These are phyloP conservation scores for Pterostichus niger DNA, from an alignment of 2,888 invertebrate species.

Conservation along the genomic window DNA sequence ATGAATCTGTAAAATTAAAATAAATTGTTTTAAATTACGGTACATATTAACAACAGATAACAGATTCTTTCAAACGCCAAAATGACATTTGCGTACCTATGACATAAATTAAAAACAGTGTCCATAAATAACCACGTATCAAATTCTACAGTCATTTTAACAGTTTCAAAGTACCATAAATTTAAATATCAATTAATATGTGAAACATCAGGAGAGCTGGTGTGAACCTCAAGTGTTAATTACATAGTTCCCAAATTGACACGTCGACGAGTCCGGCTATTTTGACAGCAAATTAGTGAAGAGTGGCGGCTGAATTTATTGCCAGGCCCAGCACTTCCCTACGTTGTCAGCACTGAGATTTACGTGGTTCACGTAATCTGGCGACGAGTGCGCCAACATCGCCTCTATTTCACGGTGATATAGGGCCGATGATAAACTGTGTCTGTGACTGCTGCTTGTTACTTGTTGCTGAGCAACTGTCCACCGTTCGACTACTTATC, in stretches of 20 bases:
- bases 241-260: conserved; percentile 62
- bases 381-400: neutral
- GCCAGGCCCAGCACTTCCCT: neutral
- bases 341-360: conserved; percentile 45
- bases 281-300: conserved; percentile 77
- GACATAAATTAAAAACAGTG: neutral
- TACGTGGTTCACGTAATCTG: conserved; percentile 43
- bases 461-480: neutral
- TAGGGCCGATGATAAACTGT: conserved; percentile 1
- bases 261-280: conserved; percentile 72
- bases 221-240: conserved; percentile 38
- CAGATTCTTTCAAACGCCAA: too few species aligned
- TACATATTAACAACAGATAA: too few species aligned
- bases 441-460: neutral
- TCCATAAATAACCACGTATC: conserved; percentile 35
- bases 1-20: too few species aligned
- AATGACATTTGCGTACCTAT: too few species aligned
- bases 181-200: conserved; percentile 61
- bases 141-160: conserved; percentile 27
- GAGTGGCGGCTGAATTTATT: conserved; percentile 75
- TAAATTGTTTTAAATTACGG: too few species aligned
- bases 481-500: neutral
- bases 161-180: conserved; percentile 25
- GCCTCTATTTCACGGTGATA: conserved; percentile 7
- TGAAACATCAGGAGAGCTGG: conserved; percentile 10